These are phyloP conservation scores for Drosophila diplacantha DNA, from an alignment of 2,888 invertebrate genomes.

Conservation along the genomic window DNA sequence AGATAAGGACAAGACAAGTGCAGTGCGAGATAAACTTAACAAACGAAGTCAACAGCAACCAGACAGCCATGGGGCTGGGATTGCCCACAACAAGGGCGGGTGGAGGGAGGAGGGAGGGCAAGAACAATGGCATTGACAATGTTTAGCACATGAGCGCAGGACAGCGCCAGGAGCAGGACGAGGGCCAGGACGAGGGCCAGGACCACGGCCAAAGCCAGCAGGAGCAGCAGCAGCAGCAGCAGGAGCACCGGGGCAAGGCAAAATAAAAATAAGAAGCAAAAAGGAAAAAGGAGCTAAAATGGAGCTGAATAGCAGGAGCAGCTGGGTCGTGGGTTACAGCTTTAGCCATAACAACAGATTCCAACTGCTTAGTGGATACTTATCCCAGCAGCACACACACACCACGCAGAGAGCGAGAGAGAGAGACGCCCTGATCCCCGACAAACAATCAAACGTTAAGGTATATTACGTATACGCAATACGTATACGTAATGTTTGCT, in stretches of 20 bases:
- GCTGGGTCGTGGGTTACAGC: conserved; percentile 48
- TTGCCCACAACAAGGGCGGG: conserved; percentile 22
- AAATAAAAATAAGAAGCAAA: conserved; percentile 27
- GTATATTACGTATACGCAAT: conserved; percentile 55
- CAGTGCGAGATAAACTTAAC: conserved; percentile 63
- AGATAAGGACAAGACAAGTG: conserved; percentile 56
- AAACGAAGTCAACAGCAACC: conserved; percentile 55
- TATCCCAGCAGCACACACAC: conserved; percentile 40
- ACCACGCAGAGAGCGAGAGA: not conserved
- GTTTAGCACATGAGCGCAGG: conserved; percentile 34
- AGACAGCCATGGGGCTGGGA: conserved; percentile 22
- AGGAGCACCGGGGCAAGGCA: not conserved
- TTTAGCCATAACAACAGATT: conserved; percentile 62
- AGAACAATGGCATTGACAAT: conserved; percentile 42
- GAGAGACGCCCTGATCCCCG: conserved; percentile 12
- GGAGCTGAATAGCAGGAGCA: conserved; percentile 14
- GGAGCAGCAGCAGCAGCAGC: not conserved
- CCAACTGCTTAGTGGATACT: conserved; percentile 69
- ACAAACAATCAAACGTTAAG: conserved; percentile 39
- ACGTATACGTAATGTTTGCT: conserved; percentile 59
- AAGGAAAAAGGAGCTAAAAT: conserved; percentile 14
- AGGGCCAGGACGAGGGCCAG: not conserved
- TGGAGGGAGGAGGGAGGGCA: conserved; percentile 6
- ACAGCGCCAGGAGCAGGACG: not conserved
- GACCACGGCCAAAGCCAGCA: not conserved